Conservation (phyloP, 1,140 invertebrate genomes). For the Bombus fervidus region DNA sequence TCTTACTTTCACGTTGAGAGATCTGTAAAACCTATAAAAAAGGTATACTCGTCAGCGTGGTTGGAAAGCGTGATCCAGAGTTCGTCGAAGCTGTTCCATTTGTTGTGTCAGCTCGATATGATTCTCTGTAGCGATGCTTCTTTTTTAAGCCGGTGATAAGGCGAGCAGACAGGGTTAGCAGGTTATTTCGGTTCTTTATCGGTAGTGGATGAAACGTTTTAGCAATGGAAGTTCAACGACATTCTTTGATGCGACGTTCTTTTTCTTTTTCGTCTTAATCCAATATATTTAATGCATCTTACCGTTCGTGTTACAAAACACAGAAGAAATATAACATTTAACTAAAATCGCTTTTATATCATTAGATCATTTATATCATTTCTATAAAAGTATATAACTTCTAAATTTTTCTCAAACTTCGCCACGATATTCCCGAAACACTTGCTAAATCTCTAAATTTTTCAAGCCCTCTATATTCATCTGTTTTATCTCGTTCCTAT, state of each 20-base stretch:
- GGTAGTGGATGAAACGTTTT: neutral
- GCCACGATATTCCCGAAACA: neutral
- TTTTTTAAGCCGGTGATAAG: constrained; percentile 10
- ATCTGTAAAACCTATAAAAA: constrained; percentile 65
- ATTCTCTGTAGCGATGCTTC: neutral
- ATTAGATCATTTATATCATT: neutral
- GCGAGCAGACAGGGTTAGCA: too few species aligned
- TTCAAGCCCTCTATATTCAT: neutral
- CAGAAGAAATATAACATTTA: too few species aligned
- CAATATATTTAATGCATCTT: too few species aligned
- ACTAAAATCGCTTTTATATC: too few species aligned
- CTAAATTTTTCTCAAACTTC: neutral
- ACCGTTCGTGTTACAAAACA: too few species aligned
- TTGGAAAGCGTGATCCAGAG: neutral
- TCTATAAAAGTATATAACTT: too few species aligned
- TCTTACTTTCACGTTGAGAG: constrained; percentile 65
- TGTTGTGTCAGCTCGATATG: constrained; percentile 11
- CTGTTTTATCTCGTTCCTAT: neutral
- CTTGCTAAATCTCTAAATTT: neutral
- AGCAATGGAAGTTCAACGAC: neutral
- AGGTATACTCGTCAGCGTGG: constrained; percentile 25
- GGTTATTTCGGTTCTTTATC: neutral
- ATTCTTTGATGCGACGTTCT: too few species aligned
- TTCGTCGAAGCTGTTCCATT: constrained; percentile 40
- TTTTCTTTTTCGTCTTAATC: neutral